Conservation (phyloP, 2,113 vertebrate genomes). For the Anarrhichthys ocellatus region DNA sequence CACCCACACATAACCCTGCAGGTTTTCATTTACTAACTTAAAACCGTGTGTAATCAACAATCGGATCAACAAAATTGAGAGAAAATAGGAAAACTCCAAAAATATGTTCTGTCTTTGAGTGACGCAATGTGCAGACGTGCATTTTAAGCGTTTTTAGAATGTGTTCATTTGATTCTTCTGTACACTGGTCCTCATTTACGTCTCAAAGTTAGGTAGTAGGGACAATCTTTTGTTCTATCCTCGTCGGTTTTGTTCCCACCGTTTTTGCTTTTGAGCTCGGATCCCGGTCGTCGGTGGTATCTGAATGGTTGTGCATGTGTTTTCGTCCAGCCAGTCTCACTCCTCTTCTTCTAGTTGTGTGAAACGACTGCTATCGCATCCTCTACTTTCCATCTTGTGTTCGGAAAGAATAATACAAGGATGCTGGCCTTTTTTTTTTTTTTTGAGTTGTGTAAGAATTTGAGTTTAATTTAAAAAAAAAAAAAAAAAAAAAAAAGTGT, state of each 20-base stretch:
- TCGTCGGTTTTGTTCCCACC: conserved; percentile 84
- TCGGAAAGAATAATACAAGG: conserved; percentile 82
- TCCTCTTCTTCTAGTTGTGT: conserved; percentile 85
- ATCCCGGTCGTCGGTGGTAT: conserved; percentile 88
- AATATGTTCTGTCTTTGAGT: conserved; percentile 79
- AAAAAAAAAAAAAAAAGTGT: conserved; percentile 57
- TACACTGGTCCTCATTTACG: conserved; percentile 88
- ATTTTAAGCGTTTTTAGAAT: conserved; percentile 81
- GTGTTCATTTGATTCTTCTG: conserved; percentile 89
- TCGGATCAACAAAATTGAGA: conserved; percentile 67
- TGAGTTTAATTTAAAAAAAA: conserved; percentile 72
- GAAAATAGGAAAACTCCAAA: conserved; percentile 72
- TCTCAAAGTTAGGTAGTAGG: conserved; percentile 86
- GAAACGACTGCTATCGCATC: conserved; percentile 77
- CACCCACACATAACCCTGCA: conserved; percentile 85
- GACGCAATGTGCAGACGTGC: conserved; percentile 86
- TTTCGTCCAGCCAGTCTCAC: conserved; percentile 89
- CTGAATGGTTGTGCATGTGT: conserved; percentile 94
- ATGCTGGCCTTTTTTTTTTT: conserved; percentile 53
- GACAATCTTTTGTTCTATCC: conserved; percentile 80
- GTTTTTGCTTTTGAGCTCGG: conserved; percentile 89
- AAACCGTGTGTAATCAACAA: conserved; percentile 79
- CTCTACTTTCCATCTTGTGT: conserved; percentile 80
- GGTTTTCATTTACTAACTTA: conserved; percentile 82
- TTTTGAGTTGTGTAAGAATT: conserved; percentile 60